These are phyloP conservation scores for Sminthurinus aureus DNA, from an alignment of 2,888 invertebrate species.

Conservation along the genomic window DNA sequence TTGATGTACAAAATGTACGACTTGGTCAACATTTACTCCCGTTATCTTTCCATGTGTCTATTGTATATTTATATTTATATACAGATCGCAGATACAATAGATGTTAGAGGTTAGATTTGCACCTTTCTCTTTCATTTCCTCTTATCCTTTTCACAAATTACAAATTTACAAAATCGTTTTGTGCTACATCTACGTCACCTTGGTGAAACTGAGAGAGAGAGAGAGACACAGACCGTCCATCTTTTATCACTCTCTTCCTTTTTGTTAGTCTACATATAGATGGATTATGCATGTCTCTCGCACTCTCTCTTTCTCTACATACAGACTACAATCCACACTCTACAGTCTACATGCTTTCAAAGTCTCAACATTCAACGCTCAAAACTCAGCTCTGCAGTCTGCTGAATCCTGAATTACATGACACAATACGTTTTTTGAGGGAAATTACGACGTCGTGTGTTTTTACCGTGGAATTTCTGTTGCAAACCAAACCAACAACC, in stretches of 20 bases:
- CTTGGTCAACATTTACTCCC: conserved; percentile 27
- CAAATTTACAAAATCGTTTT: neutral
- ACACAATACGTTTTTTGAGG: no score
- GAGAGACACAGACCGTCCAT: neutral
- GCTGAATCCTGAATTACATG: no score
- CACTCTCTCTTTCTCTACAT: neutral
- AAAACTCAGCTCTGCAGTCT: no score
- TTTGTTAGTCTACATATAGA: neutral
- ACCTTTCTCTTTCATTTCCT: neutral
- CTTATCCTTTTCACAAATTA: neutral
- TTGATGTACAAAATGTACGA: conserved; percentile 37
- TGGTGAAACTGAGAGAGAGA: neutral
- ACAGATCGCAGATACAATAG: no score
- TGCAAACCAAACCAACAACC: neutral
- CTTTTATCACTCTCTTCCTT: no score
- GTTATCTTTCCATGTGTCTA: neutral
- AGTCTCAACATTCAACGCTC: no score
- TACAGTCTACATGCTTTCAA: no score
- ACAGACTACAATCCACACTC: neutral
- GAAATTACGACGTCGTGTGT: no score
- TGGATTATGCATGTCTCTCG: neutral
- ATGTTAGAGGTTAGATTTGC: no score
- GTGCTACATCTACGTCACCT: neutral
- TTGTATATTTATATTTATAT: no score
- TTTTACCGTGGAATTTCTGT: neutral